Evolutionary conservation across 2,797 vertebrate genomes (phyloP).

Genomic region (Neostethus bicornis): DNA sequence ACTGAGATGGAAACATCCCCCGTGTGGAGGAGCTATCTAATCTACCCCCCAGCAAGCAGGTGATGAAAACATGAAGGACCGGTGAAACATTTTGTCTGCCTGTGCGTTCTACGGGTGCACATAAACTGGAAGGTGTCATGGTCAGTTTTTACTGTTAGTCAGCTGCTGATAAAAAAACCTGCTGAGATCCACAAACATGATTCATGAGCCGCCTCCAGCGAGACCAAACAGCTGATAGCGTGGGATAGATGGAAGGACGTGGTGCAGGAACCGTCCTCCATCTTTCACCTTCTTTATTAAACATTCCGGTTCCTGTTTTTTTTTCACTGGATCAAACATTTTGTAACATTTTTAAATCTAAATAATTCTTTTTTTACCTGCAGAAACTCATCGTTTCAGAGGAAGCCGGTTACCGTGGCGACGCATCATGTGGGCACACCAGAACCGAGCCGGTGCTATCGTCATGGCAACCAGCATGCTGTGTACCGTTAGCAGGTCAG

Average conservation of each 20-base stretch:
- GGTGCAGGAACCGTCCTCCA: slow-evolving; percentile 19
- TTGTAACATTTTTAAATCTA: too few species aligned
- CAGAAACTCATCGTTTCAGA: too few species aligned
- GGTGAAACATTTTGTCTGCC: too few species aligned
- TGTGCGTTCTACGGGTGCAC: too few species aligned
- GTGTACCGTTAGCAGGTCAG: slow-evolving; percentile 69
- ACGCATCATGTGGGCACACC: slow-evolving; percentile 58
- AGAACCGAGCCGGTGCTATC: slow-evolving; percentile 59
- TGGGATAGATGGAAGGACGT: slow-evolving; percentile 33
- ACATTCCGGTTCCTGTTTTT: too few species aligned
- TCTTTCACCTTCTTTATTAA: slow-evolving; percentile 37
- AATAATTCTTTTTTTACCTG: too few species aligned
- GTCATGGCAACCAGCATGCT: slow-evolving; percentile 72
- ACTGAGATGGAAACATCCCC: too few species aligned
- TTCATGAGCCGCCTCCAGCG: not conserved
- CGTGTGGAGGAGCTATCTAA: too few species aligned
- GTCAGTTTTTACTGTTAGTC: slow-evolving; percentile 21
- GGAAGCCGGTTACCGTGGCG: too few species aligned
- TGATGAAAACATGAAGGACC: too few species aligned
- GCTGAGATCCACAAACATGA: slow-evolving; percentile 11
- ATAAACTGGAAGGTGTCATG: slow-evolving; percentile 34
- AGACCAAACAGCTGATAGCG: slow-evolving; percentile 58
- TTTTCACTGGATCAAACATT: too few species aligned
- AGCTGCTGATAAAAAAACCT: slow-evolving; percentile 16
- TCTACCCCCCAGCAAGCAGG: too few species aligned